Base-by-base conservation (phyloP, 2,888 invertebrate species). In the Pegoplata infirma region DNA sequence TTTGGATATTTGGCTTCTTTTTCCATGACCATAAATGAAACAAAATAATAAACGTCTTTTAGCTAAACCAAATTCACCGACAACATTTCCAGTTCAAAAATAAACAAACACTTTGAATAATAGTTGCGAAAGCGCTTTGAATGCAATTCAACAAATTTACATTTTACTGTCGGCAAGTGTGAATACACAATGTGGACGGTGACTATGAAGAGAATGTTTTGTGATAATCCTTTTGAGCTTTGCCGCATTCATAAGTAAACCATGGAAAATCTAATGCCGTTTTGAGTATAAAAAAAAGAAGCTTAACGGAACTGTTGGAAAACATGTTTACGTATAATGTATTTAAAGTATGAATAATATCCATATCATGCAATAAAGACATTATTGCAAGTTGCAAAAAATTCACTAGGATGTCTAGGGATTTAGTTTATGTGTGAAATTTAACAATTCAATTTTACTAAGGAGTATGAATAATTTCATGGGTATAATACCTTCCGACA, bases 171-270 rank as follows among this genome's bases (percentile, higher is more conserved):
- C 71, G 76, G 68, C 58, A 61, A 76, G 79, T 76, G 76, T 73
- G 72, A 76, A 63, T 67, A 58, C 61, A 68, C n/a, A n/a, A n/a
- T n/a, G n/a, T n/a, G n/a, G n/a, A n/a, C n/a, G n/a, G n/a, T n/a
- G n/a, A 64, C 66, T 25, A 59, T 14, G 36, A 46, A 40, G 77
- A 76, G 76, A 78, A 64, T 80, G 77, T 74, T 75, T 77, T 81
- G 82, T 80, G 81, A 83, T 85, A 86, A 86, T 86, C 86, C 86
- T 84, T 86, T 86, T 86, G 83, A 84, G 83, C 82, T 86, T 85
- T 86, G 86, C 86, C 86, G 86, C 86, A 86, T 84, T 84, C 83
- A 71, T 56, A 80, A 74, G 69, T 53, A 66, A n/a, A 66, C 53
- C 64, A 69, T 44, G 55, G 40, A 75, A 66, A 63, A 47, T 67